A percentile compares a stretch with the other conserved stretches of the same genome.
These are phyloP conservation scores for Stegodyphus dumicola DNA, from an alignment of 1,140 invertebrate genomes.

Conservation along the genomic window DNA sequence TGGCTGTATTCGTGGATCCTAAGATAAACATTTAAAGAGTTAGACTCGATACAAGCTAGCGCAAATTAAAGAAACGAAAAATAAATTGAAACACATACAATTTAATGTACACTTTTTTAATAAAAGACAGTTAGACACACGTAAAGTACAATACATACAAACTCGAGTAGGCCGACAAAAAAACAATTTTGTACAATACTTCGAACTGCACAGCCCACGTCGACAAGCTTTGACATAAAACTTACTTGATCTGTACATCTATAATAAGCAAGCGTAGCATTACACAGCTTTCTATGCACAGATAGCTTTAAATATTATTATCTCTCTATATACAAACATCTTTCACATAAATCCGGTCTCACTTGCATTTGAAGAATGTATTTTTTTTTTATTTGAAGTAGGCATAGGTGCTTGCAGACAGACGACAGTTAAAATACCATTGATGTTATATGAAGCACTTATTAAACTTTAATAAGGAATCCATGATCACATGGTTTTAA, in stretches of 20 bases:
- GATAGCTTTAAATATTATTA: background rate
- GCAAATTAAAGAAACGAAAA: too few species aligned
- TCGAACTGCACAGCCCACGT: conserved; percentile 42
- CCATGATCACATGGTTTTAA: background rate
- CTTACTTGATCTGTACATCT: conserved; percentile 34
- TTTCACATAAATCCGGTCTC: background rate
- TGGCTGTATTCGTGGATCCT: too few species aligned
- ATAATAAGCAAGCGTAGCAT: conserved; percentile 22
- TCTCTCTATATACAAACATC: background rate
- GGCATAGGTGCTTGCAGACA: background rate
- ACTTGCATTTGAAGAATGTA: background rate
- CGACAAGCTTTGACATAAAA: conserved; percentile 28
- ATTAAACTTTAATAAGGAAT: background rate
- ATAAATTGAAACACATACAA: too few species aligned
- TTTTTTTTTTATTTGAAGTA: too few species aligned
- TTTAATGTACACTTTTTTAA: conserved; percentile 33
- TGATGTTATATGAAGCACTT: background rate
- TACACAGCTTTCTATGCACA: conserved; percentile 10
- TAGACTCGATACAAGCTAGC: too few species aligned
- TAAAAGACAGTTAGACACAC: conserved; percentile 56
- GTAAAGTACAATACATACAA: conserved; percentile 39
- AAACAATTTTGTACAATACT: conserved; percentile 40
- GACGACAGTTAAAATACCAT: background rate
- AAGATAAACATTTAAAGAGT: too few species aligned
- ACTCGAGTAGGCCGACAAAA: conserved; percentile 43